These are phyloP conservation scores for Melieria crassipennis DNA, from an alignment of 2,888 invertebrate genomes.

Conservation along the genomic window DNA sequence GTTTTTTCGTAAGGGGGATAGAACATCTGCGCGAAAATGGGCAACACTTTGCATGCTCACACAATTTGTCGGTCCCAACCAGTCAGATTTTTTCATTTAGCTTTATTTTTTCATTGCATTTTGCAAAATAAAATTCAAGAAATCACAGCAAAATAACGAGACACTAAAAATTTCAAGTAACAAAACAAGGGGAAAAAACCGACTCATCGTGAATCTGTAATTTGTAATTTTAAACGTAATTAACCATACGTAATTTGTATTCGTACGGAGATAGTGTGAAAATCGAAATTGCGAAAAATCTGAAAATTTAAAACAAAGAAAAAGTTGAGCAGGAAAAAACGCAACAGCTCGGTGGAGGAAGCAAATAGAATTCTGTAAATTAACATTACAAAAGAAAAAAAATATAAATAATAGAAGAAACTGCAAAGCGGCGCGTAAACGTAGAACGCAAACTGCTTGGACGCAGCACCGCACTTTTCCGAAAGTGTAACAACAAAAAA, in stretches of 20 bases:
- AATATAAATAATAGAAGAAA: conserved; percentile 4
- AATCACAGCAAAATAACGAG: conserved; percentile 21
- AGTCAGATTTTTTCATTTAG: conserved; percentile 70
- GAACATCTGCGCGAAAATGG: no score
- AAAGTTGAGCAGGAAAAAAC: conserved; percentile 1
- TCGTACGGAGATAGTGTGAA: conserved; percentile 12
- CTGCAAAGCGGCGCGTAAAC: conserved; percentile 1
- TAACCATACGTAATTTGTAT: conserved; percentile 18
- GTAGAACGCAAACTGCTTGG: not conserved
- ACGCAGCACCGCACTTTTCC: not conserved
- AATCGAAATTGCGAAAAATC: conserved; percentile 13
- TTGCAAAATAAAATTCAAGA: conserved; percentile 33
- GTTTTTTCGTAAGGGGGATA: no score
- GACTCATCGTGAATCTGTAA: conserved; percentile 17
- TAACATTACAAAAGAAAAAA: not conserved
- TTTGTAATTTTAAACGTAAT: conserved; percentile 9
- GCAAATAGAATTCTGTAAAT: not conserved
- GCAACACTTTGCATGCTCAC: no score
- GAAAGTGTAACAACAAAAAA: not conserved
- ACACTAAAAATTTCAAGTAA: conserved; percentile 33
- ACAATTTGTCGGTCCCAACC: no score
- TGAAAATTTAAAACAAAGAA: conserved; percentile 4
- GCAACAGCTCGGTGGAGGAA: not conserved
- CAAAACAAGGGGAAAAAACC: conserved; percentile 15
- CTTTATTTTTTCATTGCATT: conserved; percentile 39